Evolutionary conservation across 2,888 invertebrate species (phyloP).

Genomic region (Eristalis arbustorum): DNA sequence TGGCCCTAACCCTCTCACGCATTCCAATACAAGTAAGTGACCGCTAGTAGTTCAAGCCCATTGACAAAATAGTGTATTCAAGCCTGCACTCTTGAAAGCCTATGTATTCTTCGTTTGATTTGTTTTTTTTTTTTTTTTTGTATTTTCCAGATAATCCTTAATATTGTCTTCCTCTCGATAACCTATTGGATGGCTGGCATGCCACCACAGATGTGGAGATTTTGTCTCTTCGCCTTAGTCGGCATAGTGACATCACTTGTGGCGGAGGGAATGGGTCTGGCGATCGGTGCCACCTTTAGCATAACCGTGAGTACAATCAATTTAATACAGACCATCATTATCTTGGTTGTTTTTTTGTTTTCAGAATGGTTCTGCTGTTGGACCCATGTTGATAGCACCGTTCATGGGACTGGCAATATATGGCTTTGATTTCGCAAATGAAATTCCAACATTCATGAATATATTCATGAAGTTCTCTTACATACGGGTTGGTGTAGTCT

Average conservation of each 20-base stretch:
- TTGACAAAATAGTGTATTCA: too few species aligned
- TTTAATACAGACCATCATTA: neutral
- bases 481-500: constrained; percentile 85
- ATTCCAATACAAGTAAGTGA: constrained; percentile 81
- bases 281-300: constrained; percentile 87
- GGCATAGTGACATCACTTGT: constrained; percentile 87
- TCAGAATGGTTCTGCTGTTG: constrained; percentile 86
- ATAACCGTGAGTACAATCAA: constrained; percentile 82
- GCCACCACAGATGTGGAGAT: constrained; percentile 85
- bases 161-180: constrained; percentile 83
- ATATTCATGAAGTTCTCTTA: constrained; percentile 85
- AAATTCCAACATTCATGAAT: constrained; percentile 84
- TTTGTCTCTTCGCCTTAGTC: constrained; percentile 85
- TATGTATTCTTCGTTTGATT: too few species aligned
- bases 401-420: constrained; percentile 86
- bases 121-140: too few species aligned
- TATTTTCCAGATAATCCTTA: constrained; percentile 81
- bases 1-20: constrained; percentile 84
- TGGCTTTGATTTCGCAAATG: constrained; percentile 86
- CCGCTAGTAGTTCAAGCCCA: too few species aligned
- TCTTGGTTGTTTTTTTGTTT: constrained; percentile 70
- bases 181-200: constrained; percentile 86
- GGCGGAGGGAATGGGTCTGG: constrained; percentile 89
- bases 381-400: constrained; percentile 84
- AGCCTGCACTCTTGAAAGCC: too few species aligned